A percentile compares a stretch with the other conserved stretches of the same genome.
phyloP scores from a whole-genome alignment of 2,888 invertebrate species.

The Phytoseiulus persimilis region DNA sequence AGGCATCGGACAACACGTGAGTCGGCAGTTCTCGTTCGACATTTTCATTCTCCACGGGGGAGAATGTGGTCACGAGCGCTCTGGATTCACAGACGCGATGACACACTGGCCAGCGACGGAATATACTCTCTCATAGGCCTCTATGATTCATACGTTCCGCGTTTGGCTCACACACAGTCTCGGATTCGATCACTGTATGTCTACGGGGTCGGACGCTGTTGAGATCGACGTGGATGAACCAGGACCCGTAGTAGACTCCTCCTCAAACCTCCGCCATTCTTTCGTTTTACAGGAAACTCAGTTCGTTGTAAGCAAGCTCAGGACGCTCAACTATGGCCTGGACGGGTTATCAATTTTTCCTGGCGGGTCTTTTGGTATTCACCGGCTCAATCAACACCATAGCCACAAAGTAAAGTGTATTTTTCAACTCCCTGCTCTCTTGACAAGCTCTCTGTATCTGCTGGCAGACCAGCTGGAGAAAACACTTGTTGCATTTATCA shows the following conservation, averaged over 20 bases:
- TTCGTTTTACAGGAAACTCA: background rate
- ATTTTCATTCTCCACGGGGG: too few species aligned
- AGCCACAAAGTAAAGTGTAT: constrained; percentile 64
- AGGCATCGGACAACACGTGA: too few species aligned
- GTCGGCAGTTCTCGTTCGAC: too few species aligned
- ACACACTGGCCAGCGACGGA: background rate
- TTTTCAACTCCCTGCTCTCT: background rate
- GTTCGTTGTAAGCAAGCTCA: background rate
- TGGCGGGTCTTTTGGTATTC: constrained; percentile 68
- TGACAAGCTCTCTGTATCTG: too few species aligned
- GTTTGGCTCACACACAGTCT: background rate
- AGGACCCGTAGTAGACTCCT: background rate
- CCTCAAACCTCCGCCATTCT: background rate
- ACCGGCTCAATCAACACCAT: constrained; percentile 79
- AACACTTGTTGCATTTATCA: too few species aligned
- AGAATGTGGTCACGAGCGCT: too few species aligned
- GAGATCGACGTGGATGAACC: background rate
- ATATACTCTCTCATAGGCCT: background rate
- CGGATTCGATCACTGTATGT: background rate
- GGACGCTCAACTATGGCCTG: constrained; percentile 58
- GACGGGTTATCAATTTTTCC: constrained; percentile 61
- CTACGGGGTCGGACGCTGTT: background rate
- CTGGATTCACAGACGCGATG: background rate
- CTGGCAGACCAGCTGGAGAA: too few species aligned
- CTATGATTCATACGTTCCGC: background rate